These are phyloP conservation scores for Micromussa lordhowensis DNA, from an alignment of 92 coral and sea anemone species.

Conservation along the genomic window DNA sequence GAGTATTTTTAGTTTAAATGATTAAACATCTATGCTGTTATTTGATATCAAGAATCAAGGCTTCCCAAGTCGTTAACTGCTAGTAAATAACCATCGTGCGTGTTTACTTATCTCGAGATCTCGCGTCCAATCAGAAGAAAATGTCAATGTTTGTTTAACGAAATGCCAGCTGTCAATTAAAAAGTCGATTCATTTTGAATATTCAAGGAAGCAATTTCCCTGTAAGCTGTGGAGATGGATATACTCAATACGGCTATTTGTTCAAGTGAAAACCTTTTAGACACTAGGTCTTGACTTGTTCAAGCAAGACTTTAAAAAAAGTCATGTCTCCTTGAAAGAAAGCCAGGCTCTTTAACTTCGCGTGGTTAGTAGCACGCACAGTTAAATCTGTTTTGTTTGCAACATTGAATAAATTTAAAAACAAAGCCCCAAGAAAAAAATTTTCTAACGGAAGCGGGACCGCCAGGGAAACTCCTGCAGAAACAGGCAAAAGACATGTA, in stretches of 20 bases:
- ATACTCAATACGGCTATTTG: neutral
- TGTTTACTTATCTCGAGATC: neutral
- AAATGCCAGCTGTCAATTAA: neutral
- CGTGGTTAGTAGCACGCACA: neutral
- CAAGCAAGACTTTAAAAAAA: neutral
- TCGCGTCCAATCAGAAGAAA: neutral
- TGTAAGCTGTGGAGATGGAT: neutral
- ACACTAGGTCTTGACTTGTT: neutral
- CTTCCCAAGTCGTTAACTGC: neutral
- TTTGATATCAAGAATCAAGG: neutral
- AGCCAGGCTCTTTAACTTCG: neutral
- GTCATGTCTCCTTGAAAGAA: neutral
- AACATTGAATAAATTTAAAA: too few relatives aligned
- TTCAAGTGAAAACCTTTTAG: neutral
- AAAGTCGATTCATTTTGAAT: neutral
- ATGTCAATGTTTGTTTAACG: conserved; percentile 1
- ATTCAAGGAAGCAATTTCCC: neutral
- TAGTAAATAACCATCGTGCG: neutral
- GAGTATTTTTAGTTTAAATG: neutral
- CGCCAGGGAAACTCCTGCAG: neutral
- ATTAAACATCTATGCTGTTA: neutral
- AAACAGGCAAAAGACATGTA: neutral
- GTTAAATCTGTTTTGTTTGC: too few relatives aligned
- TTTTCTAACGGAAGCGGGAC: neutral
- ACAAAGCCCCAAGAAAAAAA: neutral